phyloP scores from a whole-genome alignment of 2,797 vertebrate species.

The Oophaga sylvatica region DNA sequence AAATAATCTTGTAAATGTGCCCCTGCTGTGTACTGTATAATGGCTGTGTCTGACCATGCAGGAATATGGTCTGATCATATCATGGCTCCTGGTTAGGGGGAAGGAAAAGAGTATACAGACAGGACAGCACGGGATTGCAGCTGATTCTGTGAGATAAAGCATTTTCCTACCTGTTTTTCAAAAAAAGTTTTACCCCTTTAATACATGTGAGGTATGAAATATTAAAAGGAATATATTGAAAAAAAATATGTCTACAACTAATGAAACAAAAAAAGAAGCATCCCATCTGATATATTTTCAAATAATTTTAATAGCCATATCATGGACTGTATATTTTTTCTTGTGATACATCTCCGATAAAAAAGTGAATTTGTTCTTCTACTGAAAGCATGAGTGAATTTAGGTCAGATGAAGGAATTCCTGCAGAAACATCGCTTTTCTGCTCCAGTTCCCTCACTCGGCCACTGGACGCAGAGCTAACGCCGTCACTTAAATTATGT shows the following conservation, averaged over 20 bases:
- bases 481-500: conserved; percentile 89
- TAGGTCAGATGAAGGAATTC: conserved; percentile 81
- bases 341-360: not conserved
- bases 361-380: conserved; percentile 40
- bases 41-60: no score
- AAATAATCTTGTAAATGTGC: no score
- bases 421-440: conserved; percentile 70
- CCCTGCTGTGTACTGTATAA: no score
- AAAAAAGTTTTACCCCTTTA: no score
- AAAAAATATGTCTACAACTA: not conserved
- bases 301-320: conserved; percentile 15
- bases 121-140: no score
- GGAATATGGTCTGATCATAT: no score
- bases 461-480: conserved; percentile 76
- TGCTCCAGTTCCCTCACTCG: conserved; percentile 78
- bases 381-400: conserved; percentile 69
- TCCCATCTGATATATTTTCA: not conserved
- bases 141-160: no score
- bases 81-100: no score
- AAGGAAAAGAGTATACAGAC: no score
- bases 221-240: not conserved
- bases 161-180: no score
- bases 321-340: not conserved
- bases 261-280: not conserved
- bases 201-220: not conserved